Percentiles rank a stretch among this genome's conserved stretches.
phyloP scores from a whole-genome alignment of 2,888 invertebrate species.

The Hirudinaria manillensis region DNA sequence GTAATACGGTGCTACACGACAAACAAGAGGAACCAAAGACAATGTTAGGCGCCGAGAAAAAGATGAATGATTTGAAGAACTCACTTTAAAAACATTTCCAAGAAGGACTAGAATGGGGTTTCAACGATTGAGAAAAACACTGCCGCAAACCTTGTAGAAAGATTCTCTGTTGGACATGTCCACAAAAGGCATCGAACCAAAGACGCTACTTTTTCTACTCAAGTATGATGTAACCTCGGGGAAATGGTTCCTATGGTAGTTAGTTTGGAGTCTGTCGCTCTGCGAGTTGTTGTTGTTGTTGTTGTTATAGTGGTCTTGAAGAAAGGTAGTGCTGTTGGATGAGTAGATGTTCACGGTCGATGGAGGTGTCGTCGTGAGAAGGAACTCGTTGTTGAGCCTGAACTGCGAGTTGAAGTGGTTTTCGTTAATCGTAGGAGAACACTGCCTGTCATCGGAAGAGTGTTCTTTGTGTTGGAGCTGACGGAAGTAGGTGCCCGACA shows the following conservation, averaged over 20 bases:
- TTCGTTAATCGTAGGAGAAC: neutral
- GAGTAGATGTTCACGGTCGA: conserved; percentile 6
- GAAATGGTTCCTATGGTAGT: conserved; percentile 16
- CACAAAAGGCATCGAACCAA: conserved; percentile 26
- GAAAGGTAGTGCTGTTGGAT: neutral
- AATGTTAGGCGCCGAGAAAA: neutral
- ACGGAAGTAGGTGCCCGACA: conserved; percentile 10
- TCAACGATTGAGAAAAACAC: conserved; percentile 25
- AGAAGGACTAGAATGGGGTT: neutral
- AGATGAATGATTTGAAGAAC: neutral
- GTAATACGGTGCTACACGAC: neutral
- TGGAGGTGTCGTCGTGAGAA: neutral
- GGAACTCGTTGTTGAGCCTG: conserved; percentile 10
- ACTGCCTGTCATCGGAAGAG: neutral
- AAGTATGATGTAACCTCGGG: conserved; percentile 26
- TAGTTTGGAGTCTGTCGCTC: neutral
- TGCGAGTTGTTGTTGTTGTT: conserved; percentile 6
- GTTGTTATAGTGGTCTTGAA: conserved; percentile 6
- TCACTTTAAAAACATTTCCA: conserved; percentile 2
- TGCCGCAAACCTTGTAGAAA: conserved; percentile 28
- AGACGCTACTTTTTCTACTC: conserved; percentile 19
- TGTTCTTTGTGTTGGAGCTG: conserved; percentile 2
- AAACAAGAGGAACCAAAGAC: conserved; percentile 1
- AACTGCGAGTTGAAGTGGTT: neutral
- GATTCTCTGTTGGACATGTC: conserved; percentile 29